Conservation (phyloP, 2,888 invertebrate genomes). For the Lordiphosa fenestrarum region DNA sequence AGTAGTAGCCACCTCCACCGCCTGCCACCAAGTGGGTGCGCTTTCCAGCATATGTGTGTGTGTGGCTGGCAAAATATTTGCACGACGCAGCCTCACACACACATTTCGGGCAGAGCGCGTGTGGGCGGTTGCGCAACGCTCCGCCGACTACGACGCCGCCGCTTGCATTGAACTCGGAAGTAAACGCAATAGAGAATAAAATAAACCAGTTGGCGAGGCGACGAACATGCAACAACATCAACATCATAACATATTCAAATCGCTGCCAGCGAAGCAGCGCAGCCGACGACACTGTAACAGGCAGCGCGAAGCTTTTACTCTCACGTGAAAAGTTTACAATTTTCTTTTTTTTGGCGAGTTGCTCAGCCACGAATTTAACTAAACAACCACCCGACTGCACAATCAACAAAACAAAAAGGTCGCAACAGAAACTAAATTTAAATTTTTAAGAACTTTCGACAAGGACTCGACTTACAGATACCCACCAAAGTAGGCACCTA, state of each 20-base stretch:
- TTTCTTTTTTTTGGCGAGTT: slow-evolving; percentile 39
- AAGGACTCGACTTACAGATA: slow-evolving; percentile 17
- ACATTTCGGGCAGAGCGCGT: slow-evolving; percentile 30
- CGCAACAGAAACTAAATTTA: slow-evolving; percentile 12
- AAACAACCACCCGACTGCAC: slow-evolving; percentile 57
- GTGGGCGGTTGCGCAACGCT: slow-evolving; percentile 72
- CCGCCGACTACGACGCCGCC: slow-evolving; percentile 16
- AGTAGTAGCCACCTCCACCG: slow-evolving; percentile 1
- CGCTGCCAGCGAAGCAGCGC: slow-evolving; percentile 29
- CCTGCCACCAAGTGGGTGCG: slow-evolving; percentile 43
- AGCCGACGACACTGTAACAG: slow-evolving; percentile 21
- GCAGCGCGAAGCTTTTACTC: slow-evolving; percentile 60
- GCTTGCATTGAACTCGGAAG: slow-evolving; percentile 74
- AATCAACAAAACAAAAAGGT: slow-evolving; percentile 15
- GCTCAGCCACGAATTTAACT: slow-evolving; percentile 68
- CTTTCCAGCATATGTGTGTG: slow-evolving; percentile 16
- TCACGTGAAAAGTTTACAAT: slow-evolving; percentile 58
- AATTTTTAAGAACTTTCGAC: slow-evolving; percentile 5
- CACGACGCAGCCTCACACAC: slow-evolving; percentile 55
- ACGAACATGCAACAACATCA: slow-evolving; percentile 50
- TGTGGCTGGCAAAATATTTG: slow-evolving; percentile 62
- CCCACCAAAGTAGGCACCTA: slow-evolving; percentile 16
- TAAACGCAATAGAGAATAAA: slow-evolving; percentile 65
- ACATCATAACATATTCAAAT: slow-evolving; percentile 74
- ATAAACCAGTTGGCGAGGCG: slow-evolving; percentile 57